Evolutionary conservation across 1,140 invertebrate genomes (phyloP).

Genomic region (Drosophila littoralis): DNA sequence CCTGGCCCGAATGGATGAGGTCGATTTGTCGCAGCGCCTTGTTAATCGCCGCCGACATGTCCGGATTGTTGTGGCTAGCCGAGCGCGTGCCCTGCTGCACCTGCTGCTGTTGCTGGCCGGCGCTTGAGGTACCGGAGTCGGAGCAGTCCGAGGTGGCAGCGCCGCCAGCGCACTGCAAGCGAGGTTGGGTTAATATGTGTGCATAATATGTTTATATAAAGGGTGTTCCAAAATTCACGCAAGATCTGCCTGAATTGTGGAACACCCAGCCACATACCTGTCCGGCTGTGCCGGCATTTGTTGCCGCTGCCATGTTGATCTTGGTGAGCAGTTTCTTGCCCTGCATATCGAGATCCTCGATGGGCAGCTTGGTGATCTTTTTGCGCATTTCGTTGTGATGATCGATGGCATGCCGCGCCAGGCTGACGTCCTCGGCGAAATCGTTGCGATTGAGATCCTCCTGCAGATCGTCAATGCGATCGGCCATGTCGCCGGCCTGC

Average conservation of each 20-base stretch:
- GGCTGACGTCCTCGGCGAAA: slow-evolving; percentile 95
- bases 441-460: slow-evolving; percentile 95
- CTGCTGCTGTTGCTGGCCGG: slow-evolving; percentile 51
- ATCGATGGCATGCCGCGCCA: slow-evolving; percentile 95
- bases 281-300: slow-evolving; percentile 37
- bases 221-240: no score
- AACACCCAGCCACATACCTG: slow-evolving; percentile 39
- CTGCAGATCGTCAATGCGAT: slow-evolving; percentile 95
- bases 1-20: slow-evolving; percentile 93
- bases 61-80: slow-evolving; percentile 87
- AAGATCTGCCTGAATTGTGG: no score
- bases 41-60: slow-evolving; percentile 87
- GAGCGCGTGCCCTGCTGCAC: slow-evolving; percentile 16
- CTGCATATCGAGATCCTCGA: slow-evolving; percentile 94
- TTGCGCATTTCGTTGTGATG: slow-evolving; percentile 97
- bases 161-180: slow-evolving; percentile 38
- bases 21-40: slow-evolving; percentile 92
- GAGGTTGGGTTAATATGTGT: neutral
- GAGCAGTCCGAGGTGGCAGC: slow-evolving; percentile 59
- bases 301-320: slow-evolving; percentile 63
- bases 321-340: slow-evolving; percentile 85
- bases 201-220: neutral
- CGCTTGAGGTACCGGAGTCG: slow-evolving; percentile 74
- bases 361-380: slow-evolving; percentile 95
- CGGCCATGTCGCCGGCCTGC: slow-evolving; percentile 96